Evolutionary conservation across 2,113 vertebrate species (phyloP).

Genomic region (Andinoacara biseriatus): DNA sequence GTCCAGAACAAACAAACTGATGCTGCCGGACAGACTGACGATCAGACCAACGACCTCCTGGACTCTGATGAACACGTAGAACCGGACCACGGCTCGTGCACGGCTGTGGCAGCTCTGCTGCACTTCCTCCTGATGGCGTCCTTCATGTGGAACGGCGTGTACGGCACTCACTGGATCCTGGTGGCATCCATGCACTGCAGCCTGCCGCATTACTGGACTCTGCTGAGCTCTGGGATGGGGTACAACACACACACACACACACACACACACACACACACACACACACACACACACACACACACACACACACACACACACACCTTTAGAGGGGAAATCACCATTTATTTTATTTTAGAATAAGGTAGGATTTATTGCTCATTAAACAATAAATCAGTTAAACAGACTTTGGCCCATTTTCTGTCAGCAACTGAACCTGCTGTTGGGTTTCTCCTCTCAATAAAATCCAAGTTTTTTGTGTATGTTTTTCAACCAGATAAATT

Average conservation of each 20-base stretch:
- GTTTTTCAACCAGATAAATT: too few relatives aligned
- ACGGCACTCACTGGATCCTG: conserved; percentile 43
- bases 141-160: conserved; percentile 77
- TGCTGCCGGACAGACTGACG: fast-evolving
- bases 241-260: neutral
- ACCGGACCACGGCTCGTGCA: conserved; percentile 40
- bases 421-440: too few relatives aligned
- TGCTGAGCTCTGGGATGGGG: conserved; percentile 36
- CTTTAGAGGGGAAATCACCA: too few relatives aligned
- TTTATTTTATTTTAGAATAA: too few relatives aligned
- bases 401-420: too few relatives aligned
- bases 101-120: conserved; percentile 51
- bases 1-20: conserved; percentile 48
- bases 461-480: too few relatives aligned
- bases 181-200: neutral
- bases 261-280: too few relatives aligned
- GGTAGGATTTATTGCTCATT: too few relatives aligned
- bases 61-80: neutral
- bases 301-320: too few relatives aligned
- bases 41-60: conserved; percentile 23
- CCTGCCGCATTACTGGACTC: neutral
- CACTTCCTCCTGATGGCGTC: conserved; percentile 79
- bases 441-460: too few relatives aligned
- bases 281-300: too few relatives aligned
- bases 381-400: too few relatives aligned